Conservation (phyloP, 2,113 vertebrate genomes). For the Lynx canadensis region DNA sequence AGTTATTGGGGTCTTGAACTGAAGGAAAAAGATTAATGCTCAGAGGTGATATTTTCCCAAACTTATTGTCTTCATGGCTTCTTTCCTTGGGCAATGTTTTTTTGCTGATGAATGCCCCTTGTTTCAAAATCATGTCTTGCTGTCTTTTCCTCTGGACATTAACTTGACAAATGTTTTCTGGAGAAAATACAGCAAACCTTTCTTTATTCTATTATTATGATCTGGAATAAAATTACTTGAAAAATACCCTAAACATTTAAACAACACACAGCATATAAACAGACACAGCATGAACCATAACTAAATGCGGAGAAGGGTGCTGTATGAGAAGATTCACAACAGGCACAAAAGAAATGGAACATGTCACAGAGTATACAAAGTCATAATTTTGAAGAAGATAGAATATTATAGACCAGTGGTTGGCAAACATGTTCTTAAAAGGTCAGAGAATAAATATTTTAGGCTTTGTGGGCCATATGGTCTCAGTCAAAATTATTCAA, state of each 20-base stretch:
- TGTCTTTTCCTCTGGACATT: conserved; percentile 2
- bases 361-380: not conserved
- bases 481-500: not conserved
- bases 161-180: conserved; percentile 62
- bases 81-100: conserved; percentile 43
- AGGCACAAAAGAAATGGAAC: not conserved
- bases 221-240: conserved; percentile 35
- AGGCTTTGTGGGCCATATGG: not conserved
- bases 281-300: not conserved
- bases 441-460: not conserved
- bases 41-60: conserved; percentile 36
- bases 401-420: not conserved
- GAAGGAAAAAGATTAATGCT: conserved; percentile 50
- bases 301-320: not conserved
- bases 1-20: conserved; percentile 71
- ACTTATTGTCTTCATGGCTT: not conserved
- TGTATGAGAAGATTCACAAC: not conserved
- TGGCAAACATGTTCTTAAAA: conserved; percentile 10
- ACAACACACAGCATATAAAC: not conserved
- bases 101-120: conserved; percentile 36
- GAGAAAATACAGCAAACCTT: conserved; percentile 54
- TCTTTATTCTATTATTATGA: conserved; percentile 13
- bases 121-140: conserved; percentile 45
- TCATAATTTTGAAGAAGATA: not conserved
- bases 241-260: conserved; percentile 40